Percentiles rank a stretch among this genome's conserved stretches.
These are phyloP conservation scores for Orgyia antiqua DNA, from an alignment of 2,888 invertebrate genomes.

Conservation along the genomic window DNA sequence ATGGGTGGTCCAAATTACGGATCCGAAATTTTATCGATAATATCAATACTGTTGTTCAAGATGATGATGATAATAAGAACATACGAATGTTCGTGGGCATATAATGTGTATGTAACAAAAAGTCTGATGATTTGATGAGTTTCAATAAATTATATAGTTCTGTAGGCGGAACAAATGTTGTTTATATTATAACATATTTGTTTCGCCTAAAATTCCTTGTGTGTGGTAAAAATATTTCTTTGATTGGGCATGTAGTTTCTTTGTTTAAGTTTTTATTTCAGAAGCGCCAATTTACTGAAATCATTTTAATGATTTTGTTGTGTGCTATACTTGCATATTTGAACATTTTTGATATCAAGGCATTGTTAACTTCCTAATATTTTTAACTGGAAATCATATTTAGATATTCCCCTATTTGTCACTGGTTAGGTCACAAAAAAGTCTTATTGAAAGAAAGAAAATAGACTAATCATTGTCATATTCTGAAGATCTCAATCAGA, in stretches of 20 bases:
- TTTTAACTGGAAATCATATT: too few species aligned
- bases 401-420: too few species aligned
- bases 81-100: conserved; percentile 21
- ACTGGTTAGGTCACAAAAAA: too few species aligned
- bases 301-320: too few species aligned
- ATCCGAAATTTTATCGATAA: conserved; percentile 17
- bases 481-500: too few species aligned
- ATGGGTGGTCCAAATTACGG: conserved; percentile 24
- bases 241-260: conserved; percentile 3
- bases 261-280: conserved; percentile 4
- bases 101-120: conserved; percentile 11
- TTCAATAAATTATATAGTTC: conserved; percentile 2
- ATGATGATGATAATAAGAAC: conserved; percentile 14
- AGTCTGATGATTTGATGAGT: conserved; percentile 8
- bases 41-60: conserved; percentile 17
- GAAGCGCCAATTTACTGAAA: conserved; percentile 3
- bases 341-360: too few species aligned
- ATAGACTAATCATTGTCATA: too few species aligned
- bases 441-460: too few species aligned
- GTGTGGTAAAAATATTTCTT: neutral
- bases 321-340: too few species aligned
- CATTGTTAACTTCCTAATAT: too few species aligned
- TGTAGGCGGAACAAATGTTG: conserved; percentile 5
- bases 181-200: neutral
- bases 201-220: neutral